phyloP scores from a whole-genome alignment of 2,888 invertebrate genomes.

The Tenodera sinensis region DNA sequence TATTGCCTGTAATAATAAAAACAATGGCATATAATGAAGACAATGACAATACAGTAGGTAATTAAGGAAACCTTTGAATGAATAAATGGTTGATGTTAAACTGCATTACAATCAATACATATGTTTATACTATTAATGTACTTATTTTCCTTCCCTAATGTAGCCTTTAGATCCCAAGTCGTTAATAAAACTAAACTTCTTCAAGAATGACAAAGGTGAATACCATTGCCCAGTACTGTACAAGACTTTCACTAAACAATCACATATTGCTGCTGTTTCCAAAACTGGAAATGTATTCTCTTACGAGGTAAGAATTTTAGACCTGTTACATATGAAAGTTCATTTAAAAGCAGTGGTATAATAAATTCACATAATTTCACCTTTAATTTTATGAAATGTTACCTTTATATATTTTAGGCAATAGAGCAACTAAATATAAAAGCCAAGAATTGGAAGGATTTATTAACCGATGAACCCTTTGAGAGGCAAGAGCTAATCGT shows the following conservation, averaged over 20 bases:
- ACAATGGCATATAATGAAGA: no score
- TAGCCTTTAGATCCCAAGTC: constrained; percentile 76
- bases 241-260: constrained; percentile 88
- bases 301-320: constrained; percentile 58
- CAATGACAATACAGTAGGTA: no score
- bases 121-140: background rate
- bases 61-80: no score
- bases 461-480: constrained; percentile 86
- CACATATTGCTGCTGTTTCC: constrained; percentile 86
- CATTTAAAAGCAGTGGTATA: background rate
- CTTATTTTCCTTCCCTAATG: constrained; percentile 37
- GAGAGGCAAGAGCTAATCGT: constrained; percentile 84
- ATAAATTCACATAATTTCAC: background rate
- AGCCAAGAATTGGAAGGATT: constrained; percentile 89
- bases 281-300: constrained; percentile 95
- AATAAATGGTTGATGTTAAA: no score
- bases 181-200: constrained; percentile 80
- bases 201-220: constrained; percentile 76
- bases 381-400: no score
- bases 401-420: constrained; percentile 52
- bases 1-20: no score
- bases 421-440: constrained; percentile 95
- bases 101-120: no score
- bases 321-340: no score
- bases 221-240: constrained; percentile 94